Conservation (phyloP, 2,888 invertebrate species). For the Trachelus troglodyta region DNA sequence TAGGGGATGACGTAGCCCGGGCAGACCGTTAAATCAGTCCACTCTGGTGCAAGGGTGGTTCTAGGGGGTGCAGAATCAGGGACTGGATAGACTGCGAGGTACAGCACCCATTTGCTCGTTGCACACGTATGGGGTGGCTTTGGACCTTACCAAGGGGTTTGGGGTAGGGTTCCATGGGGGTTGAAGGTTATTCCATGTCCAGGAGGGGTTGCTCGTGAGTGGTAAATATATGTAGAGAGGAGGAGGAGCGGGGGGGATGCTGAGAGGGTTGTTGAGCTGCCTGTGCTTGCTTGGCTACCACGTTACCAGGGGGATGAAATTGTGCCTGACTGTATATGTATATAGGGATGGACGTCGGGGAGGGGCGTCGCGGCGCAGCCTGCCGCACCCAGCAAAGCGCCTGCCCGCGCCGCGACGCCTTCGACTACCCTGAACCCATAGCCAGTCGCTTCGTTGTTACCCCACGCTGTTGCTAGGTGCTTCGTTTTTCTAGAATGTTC, state of each 20-base stretch:
- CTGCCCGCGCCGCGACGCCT: constrained; percentile 32
- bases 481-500: constrained; percentile 16
- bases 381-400: constrained; percentile 63
- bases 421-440: constrained; percentile 24
- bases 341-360: constrained; percentile 9
- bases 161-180: neutral
- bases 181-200: neutral
- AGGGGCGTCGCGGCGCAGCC: constrained; percentile 55
- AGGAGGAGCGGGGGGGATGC: too few species aligned
- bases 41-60: neutral
- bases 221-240: neutral
- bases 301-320: neutral
- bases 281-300: neutral
- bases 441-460: constrained; percentile 27
- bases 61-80: neutral
- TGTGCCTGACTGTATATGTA: neutral
- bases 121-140: neutral
- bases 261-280: neutral
- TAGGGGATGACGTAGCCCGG: neutral
- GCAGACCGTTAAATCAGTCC: neutral
- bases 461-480: constrained; percentile 50
- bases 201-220: neutral
- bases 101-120: neutral
- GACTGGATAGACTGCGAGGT: neutral
- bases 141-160: neutral